A percentile compares a stretch with the other conserved stretches of the same genome.
Conservation (phyloP, 2,797 vertebrate species). For the Urophycis tenuis region DNA sequence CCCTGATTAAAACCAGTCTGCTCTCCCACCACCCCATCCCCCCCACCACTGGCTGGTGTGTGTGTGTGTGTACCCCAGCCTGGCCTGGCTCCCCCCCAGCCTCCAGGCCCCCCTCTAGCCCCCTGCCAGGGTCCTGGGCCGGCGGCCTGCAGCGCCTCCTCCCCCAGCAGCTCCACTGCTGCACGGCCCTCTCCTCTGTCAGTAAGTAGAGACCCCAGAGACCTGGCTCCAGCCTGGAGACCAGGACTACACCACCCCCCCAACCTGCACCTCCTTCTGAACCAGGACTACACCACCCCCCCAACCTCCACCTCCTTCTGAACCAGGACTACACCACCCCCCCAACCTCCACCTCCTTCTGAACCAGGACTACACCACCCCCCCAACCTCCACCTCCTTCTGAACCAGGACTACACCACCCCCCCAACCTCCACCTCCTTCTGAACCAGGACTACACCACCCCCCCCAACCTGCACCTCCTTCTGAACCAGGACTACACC, state of each 20-base stretch:
- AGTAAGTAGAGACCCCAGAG: slow-evolving; percentile 65
- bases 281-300: neutral
- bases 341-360: no score
- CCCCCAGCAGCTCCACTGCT: slow-evolving; percentile 69
- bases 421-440: no score
- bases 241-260: neutral
- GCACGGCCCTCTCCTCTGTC: slow-evolving; percentile 68
- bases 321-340: neutral
- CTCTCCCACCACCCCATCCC: slow-evolving; percentile 27
- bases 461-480: no score
- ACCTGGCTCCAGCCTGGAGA: neutral
- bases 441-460: no score
- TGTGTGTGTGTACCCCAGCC: slow-evolving; percentile 46
- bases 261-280: neutral
- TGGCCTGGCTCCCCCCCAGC: slow-evolving; percentile 41
- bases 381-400: no score
- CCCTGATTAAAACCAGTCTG: slow-evolving; percentile 39
- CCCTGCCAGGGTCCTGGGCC: slow-evolving; percentile 39
- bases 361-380: neutral
- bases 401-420: no score
- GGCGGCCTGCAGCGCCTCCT: slow-evolving; percentile 62
- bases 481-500: no score
- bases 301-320: neutral
- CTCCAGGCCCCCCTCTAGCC: slow-evolving; percentile 47
- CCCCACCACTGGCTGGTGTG: slow-evolving; percentile 14